Evolutionary conservation across 2,888 invertebrate species (phyloP), one percentile per base, ranked within the genome.

Genomic region (Agrochola litura): DNA sequence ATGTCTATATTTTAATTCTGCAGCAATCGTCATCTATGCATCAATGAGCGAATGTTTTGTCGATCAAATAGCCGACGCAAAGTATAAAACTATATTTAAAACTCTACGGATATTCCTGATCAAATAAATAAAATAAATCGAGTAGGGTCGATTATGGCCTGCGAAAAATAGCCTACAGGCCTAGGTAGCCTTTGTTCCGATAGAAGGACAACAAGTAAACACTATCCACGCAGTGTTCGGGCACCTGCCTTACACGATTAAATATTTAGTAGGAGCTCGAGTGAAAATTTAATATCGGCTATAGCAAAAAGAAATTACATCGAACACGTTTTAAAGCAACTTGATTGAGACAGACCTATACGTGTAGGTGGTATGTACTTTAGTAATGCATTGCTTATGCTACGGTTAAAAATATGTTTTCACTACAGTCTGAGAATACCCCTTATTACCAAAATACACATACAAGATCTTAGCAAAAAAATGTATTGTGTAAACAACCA

Each of bases 181-280:
- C 46, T 19, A 25, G 6, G 30, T 22, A 22, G 10, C 66, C 19
- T 30, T 12, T 22, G 66, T 0, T 66, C 19, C 6, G 30, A 12
- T 61, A 72, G 16, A 60, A 60, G 46, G 25, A 49, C 60, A 60
- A 6, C 16, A 30, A 70, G 73, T 74, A 25, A 49, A 60, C 49
- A 49, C 41, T 73, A 52, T 22, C 60, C 22, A 22, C 16, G 22
- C 41, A 5, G 10, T 41, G 60, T 60, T 22, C 14, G 60, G n/a
- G 43, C 10, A 37, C 16, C 58, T 25, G 25, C 46, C 46, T 49
- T n/a, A 30, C 16, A 12, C 12, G 3, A 12, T 79, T 30, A 69
- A 68, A 68, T 81, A 73, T 73, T 81, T 74, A 65, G 30, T 54
- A 66, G n/a, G 14, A 54, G 22, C 22, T 22, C 37, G 25, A 58